phyloP scores from a whole-genome alignment of 1,140 invertebrate genomes.

The Cyclargus thomasi region DNA sequence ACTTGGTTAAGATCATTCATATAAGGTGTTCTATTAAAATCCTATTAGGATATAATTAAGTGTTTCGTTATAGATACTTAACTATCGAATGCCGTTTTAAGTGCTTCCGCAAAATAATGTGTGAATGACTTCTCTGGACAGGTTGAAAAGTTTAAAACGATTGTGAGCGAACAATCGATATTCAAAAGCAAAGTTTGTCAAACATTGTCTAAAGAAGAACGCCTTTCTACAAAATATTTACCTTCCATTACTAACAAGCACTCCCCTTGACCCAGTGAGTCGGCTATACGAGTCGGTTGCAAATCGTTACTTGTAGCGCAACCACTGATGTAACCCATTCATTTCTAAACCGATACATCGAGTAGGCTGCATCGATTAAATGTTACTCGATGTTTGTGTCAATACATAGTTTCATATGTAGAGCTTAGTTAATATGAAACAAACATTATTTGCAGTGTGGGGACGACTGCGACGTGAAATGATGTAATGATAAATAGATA shows the following conservation, averaged over 20 bases:
- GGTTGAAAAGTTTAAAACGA: background rate
- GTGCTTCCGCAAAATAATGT: background rate
- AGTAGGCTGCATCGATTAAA: constrained; percentile 1
- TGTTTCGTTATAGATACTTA: too few species aligned
- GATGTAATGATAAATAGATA: too few species aligned
- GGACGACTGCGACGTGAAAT: too few species aligned
- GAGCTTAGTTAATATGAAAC: too few species aligned
- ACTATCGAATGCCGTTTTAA: background rate
- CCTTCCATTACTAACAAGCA: background rate
- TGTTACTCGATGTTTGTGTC: background rate
- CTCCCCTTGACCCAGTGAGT: constrained; percentile 8
- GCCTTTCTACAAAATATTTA: constrained; percentile 3
- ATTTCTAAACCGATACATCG: constrained; percentile 13
- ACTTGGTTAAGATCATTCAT: too few species aligned
- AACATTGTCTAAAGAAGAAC: background rate
- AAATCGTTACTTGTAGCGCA: constrained; percentile 5
- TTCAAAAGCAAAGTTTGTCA: background rate
- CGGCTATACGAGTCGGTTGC: constrained; percentile 5
- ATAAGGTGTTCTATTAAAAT: too few species aligned
- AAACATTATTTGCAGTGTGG: too few species aligned
- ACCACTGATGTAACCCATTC: constrained; percentile 12
- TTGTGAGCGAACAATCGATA: background rate
- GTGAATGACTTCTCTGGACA: background rate
- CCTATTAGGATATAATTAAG: too few species aligned
- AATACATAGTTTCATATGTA: background rate